These are phyloP conservation scores for Labia minor DNA, from an alignment of 2,888 invertebrate species.

Conservation along the genomic window DNA sequence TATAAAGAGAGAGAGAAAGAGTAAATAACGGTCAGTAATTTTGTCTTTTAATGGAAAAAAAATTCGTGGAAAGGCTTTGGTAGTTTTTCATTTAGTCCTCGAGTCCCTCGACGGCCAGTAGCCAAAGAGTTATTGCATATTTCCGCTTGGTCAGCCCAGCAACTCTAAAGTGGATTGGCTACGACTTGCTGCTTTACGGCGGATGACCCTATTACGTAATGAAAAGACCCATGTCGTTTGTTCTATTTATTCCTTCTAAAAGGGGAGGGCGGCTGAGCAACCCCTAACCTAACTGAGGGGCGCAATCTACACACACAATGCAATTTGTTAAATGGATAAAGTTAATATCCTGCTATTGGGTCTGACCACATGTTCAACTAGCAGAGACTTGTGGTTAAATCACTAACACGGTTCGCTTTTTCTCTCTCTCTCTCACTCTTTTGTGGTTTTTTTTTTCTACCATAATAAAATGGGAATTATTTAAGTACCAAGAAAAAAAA, in stretches of 20 bases:
- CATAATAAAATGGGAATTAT: too few relatives aligned
- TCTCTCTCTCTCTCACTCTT: too few relatives aligned
- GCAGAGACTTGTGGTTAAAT: conserved; percentile 5
- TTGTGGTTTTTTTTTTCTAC: too few relatives aligned
- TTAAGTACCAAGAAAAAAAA: too few relatives aligned
- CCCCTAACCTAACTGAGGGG: background rate
- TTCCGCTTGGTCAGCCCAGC: conserved; percentile 1
- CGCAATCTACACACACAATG: conserved; percentile 13
- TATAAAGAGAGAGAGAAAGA: too few relatives aligned
- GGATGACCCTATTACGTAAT: conserved; percentile 13
- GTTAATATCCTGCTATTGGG: conserved; percentile 1
- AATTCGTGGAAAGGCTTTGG: too few relatives aligned
- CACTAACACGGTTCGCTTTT: background rate
- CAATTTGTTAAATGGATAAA: conserved; percentile 13
- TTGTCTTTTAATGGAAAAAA: too few relatives aligned
- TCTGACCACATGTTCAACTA: conserved; percentile 6
- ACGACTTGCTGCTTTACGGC: conserved; percentile 7
- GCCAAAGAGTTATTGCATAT: conserved; percentile 7
- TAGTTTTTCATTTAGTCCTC: too few relatives aligned
- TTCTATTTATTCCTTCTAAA: background rate
- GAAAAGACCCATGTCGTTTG: conserved; percentile 13
- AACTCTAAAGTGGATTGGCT: background rate
- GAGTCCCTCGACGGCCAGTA: background rate
- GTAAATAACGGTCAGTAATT: too few relatives aligned
- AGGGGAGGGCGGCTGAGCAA: background rate